phyloP scores from a whole-genome alignment of 2,113 vertebrate genomes.

The Cariama cristata region DNA sequence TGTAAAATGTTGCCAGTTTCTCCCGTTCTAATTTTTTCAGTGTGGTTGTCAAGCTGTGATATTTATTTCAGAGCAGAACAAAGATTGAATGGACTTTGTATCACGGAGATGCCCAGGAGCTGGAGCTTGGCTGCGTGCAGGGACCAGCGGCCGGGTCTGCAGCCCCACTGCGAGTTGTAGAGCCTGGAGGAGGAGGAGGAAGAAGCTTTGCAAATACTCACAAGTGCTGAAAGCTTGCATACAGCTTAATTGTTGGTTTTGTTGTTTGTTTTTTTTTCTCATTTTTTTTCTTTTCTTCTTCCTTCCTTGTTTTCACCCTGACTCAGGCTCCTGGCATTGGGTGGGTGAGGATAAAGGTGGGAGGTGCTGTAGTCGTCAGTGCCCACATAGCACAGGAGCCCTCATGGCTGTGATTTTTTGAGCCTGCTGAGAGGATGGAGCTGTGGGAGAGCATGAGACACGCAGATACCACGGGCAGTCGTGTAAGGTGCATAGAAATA shows the following conservation, averaged over 20 bases:
- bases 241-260: no score
- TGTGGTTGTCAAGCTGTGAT: background rate
- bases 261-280: background rate
- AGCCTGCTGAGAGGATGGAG: background rate
- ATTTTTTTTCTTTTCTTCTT: background rate
- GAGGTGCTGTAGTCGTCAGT: background rate
- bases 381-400: background rate
- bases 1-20: background rate
- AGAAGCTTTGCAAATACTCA: background rate
- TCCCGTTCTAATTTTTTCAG: background rate
- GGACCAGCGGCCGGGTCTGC: background rate
- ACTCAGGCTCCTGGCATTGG: background rate
- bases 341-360: background rate
- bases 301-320: background rate
- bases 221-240: no score
- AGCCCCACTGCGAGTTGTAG: fast-evolving
- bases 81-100: background rate
- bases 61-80: background rate
- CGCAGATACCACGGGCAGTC: fast-evolving
- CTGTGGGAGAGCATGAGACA: fast-evolving
- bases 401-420: background rate
- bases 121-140: background rate
- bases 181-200: background rate
- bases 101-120: background rate
- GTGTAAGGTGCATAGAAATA: background rate